phyloP scores from a whole-genome alignment of 1,140 invertebrate genomes.

The Chelonus insularis region DNA sequence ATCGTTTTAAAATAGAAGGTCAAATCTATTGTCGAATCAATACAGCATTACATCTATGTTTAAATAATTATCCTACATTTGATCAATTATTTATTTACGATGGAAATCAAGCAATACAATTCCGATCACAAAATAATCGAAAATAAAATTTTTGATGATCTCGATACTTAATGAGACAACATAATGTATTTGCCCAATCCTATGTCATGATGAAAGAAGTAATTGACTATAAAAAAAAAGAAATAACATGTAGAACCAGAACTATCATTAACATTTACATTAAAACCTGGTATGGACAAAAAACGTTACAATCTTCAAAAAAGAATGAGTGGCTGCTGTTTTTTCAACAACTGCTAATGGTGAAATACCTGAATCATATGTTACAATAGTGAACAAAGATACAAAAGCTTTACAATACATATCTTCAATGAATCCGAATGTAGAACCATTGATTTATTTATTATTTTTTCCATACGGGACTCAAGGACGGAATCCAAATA shows the following conservation, averaged over 20 bases:
- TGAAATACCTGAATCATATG: constrained; percentile 22
- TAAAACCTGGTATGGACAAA: too few relatives aligned
- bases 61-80: background rate
- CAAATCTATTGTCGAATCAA: too few relatives aligned
- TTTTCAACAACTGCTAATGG: too few relatives aligned
- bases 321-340: constrained; percentile 15
- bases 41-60: background rate
- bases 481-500: constrained; percentile 17
- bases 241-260: background rate
- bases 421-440: background rate
- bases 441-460: constrained; percentile 1
- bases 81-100: constrained; percentile 14
- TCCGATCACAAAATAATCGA: background rate
- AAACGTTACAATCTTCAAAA: constrained; percentile 11
- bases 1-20: constrained; percentile 15
- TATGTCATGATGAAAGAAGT: constrained; percentile 17
- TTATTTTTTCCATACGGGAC: constrained; percentile 22
- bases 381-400: constrained; percentile 13
- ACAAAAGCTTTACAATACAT: background rate
- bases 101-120: too few relatives aligned
- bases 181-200: constrained; percentile 6
- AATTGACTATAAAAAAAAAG: background rate
- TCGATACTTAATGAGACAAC: constrained; percentile 11
- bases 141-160: background rate
- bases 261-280: too few relatives aligned